phyloP scores from a whole-genome alignment of 1,140 invertebrate genomes.

The Brachionus paranguensis region DNA sequence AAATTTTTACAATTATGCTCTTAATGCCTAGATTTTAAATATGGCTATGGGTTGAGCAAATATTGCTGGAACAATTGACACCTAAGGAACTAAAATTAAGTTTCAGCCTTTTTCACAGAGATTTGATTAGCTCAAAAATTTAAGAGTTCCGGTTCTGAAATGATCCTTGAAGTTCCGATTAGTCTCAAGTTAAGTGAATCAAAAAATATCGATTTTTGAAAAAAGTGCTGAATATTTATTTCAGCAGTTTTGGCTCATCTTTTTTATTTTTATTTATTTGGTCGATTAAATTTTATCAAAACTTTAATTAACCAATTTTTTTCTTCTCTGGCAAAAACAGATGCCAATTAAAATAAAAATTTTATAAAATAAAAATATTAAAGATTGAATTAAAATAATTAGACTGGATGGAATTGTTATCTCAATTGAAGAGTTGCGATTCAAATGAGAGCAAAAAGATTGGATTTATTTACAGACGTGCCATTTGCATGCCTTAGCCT shows the following conservation, averaged over 20 bases:
- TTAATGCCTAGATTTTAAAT: too few relatives aligned
- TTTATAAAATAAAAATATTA: background rate
- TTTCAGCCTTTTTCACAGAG: background rate
- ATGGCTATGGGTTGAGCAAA: too few relatives aligned
- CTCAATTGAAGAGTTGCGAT: background rate
- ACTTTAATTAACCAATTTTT: too few relatives aligned
- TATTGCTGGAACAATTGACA: too few relatives aligned
- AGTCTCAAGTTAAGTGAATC: background rate
- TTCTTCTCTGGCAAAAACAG: too few relatives aligned
- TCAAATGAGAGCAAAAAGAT: background rate
- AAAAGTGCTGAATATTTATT: too few relatives aligned
- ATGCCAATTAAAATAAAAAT: too few relatives aligned
- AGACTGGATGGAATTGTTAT: background rate
- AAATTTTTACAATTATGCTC: too few relatives aligned
- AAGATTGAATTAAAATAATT: background rate
- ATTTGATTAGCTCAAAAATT: background rate
- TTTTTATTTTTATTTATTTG: too few relatives aligned
- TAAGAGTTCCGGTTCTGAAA: background rate
- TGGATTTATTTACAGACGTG: background rate
- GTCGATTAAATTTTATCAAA: too few relatives aligned
- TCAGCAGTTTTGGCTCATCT: too few relatives aligned
- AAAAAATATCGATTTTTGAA: background rate
- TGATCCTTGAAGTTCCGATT: background rate
- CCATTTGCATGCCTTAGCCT: background rate
- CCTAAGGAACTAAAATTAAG: background rate